Evolutionary conservation across 2,113 vertebrate species (phyloP).

Genomic region (Centropus unirufus): DNA sequence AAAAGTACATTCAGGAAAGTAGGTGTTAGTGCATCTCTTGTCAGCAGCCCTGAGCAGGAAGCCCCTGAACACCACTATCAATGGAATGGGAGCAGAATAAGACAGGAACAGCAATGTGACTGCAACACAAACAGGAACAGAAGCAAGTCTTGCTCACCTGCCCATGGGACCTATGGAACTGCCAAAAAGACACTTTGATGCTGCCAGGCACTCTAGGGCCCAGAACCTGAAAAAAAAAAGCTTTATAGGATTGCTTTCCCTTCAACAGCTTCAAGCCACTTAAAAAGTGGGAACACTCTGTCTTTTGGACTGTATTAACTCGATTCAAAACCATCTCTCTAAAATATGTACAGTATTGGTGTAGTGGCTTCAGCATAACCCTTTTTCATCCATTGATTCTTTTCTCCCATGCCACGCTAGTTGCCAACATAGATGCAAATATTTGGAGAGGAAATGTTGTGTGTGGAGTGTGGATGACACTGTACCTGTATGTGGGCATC

Average conservation of each 20-base stretch:
- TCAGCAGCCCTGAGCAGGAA: neutral
- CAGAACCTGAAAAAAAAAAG: neutral
- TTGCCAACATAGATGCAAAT: neutral
- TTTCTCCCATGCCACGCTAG: neutral
- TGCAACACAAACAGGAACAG: neutral
- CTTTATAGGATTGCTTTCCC: neutral
- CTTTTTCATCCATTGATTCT: neutral
- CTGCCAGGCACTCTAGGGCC: neutral
- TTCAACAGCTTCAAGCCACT: neutral
- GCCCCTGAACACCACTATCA: neutral
- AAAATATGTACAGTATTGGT: neutral
- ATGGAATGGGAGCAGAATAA: neutral
- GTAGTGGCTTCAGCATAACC: neutral
- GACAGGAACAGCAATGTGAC: neutral
- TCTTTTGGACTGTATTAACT: neutral
- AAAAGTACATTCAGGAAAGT: neutral
- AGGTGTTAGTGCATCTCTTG: neutral
- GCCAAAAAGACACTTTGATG: neutral
- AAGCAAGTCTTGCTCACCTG: neutral
- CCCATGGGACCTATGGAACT: no score
- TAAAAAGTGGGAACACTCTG: neutral
- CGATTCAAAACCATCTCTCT: neutral
- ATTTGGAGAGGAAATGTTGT: neutral
- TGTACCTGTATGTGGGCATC: neutral
- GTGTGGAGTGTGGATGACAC: rapidly evolving